Conservation (phyloP, 2,888 invertebrate genomes). For the Coenonympha arcania region DNA sequence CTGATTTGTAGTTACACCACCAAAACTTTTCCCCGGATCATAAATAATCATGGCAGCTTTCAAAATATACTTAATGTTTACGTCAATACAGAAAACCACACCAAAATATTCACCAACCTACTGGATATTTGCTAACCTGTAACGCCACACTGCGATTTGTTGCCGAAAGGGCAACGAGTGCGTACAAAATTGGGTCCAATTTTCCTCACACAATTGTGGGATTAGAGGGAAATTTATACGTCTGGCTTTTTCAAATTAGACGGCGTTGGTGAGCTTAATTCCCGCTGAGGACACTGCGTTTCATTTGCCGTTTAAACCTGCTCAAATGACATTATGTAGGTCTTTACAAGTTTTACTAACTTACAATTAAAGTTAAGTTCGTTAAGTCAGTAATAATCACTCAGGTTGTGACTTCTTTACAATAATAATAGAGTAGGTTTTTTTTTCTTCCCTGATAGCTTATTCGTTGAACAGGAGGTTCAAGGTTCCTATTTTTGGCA, state of each 20-base stretch:
- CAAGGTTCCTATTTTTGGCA: too few relatives aligned
- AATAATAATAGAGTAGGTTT: too few relatives aligned
- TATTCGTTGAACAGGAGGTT: too few relatives aligned
- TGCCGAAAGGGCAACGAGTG: conserved; percentile 44
- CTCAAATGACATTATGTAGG: conserved; percentile 34
- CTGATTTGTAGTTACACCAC: too few relatives aligned
- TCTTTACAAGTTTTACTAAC: conserved; percentile 11
- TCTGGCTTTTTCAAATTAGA: conserved; percentile 72
- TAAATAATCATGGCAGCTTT: too few relatives aligned
- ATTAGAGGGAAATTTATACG: conserved; percentile 68
- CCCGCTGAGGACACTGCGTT: conserved; percentile 49
- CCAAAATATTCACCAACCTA: not conserved
- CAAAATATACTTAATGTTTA: not conserved
- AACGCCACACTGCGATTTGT: conserved; percentile 48
- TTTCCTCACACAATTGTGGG: conserved; percentile 65
- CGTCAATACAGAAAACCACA: not conserved
- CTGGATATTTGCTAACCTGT: not conserved
- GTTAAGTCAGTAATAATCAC: too few relatives aligned
- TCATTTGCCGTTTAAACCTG: conserved; percentile 47
- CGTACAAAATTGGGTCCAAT: conserved; percentile 61
- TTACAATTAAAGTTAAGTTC: not conserved
- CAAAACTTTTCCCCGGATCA: too few relatives aligned
- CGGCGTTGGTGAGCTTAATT: conserved; percentile 50
- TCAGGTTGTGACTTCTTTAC: too few relatives aligned
- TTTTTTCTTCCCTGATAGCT: too few relatives aligned